These are phyloP conservation scores for Artibeus lituratus DNA, from an alignment of 2,797 vertebrate genomes.

Conservation along the genomic window DNA sequence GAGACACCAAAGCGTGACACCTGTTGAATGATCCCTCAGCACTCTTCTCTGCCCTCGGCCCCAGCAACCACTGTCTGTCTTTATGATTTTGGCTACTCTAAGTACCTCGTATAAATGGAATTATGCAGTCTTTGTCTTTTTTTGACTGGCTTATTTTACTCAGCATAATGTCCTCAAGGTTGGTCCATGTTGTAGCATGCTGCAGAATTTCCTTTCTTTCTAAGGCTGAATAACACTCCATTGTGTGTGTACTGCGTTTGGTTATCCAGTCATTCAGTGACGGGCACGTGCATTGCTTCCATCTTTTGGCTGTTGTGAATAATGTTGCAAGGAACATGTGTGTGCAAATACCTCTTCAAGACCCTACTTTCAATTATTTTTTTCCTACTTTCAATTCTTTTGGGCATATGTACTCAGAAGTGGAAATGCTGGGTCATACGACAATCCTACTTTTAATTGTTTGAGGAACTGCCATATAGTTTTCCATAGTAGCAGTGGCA, in stretches of 20 bases:
- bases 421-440: not conserved
- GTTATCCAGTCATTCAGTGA: not conserved
- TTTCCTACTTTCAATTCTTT: not conserved
- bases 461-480: not conserved
- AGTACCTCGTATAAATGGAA: not conserved
- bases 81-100: not conserved
- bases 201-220: not conserved
- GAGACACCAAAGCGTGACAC: not conserved
- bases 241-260: not conserved
- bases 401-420: not conserved
- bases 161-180: not conserved
- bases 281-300: not conserved
- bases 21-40: not conserved
- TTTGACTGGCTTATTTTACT: not conserved
- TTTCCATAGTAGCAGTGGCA: not conserved
- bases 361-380: not conserved
- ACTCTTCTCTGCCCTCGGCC: not conserved
- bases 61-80: not conserved
- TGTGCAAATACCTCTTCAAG: not conserved
- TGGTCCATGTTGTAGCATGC: not conserved
- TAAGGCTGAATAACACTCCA: not conserved
- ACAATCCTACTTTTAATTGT: not conserved
- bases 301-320: not conserved
- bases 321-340: not conserved
- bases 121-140: not conserved